Percentiles rank a stretch among this genome's conserved stretches.
Evolutionary conservation across 2,797 vertebrate species (phyloP).

Genomic region (Ptychadena robeensis): DNA sequence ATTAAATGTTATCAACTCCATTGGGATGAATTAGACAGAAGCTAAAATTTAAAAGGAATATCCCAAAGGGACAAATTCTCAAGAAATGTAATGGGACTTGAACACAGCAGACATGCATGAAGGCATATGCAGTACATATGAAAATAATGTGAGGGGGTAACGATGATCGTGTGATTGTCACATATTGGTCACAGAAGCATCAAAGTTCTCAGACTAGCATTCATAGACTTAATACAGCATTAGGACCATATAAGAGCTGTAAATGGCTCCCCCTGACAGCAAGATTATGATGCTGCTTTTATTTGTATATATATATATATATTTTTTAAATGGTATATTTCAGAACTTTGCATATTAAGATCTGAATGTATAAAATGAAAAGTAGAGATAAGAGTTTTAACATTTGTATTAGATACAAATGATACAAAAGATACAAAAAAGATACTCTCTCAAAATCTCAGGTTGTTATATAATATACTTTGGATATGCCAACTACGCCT

Average conservation of each 20-base stretch:
- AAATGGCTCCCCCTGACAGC: too few species aligned
- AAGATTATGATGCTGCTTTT: too few species aligned
- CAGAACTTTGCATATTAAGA: too few species aligned
- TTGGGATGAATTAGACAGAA: slow-evolving; percentile 21
- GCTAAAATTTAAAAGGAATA: slow-evolving; percentile 25
- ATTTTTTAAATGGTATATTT: too few species aligned
- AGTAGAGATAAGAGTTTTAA: too few species aligned
- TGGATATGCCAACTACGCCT: too few species aligned
- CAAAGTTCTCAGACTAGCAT: neutral
- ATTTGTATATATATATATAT: too few species aligned
- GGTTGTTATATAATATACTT: too few species aligned
- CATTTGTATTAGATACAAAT: too few species aligned
- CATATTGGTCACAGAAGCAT: neutral
- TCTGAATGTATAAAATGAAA: too few species aligned
- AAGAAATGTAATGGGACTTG: slow-evolving; percentile 12
- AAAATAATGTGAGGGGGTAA: neutral
- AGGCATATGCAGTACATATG: neutral
- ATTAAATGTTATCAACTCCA: slow-evolving; percentile 36
- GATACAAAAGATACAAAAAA: too few species aligned
- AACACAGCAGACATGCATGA: neutral
- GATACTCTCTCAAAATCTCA: too few species aligned
- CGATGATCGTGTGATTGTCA: neutral
- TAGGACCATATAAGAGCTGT: neutral
- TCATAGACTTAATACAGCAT: neutral
- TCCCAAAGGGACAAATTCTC: neutral